Conservation (phyloP, 1,140 invertebrate species). For the Acromyrmex heyeri region DNA sequence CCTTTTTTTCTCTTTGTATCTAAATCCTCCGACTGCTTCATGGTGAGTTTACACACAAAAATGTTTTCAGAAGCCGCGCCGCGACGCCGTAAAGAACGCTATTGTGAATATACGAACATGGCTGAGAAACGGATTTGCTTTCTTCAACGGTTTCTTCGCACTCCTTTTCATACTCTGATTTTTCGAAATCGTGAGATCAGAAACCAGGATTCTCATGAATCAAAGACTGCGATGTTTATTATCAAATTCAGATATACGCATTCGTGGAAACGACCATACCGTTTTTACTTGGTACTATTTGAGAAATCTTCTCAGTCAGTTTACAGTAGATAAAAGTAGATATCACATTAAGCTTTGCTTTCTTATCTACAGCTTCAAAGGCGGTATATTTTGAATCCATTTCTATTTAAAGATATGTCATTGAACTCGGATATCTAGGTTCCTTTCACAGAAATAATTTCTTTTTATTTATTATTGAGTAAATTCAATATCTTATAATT, state of each 20-base stretch:
- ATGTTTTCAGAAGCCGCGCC: conserved; percentile 25
- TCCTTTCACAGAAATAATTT: neutral
- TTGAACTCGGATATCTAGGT: neutral
- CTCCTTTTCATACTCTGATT: conserved; percentile 33
- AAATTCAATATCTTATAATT: conserved; percentile 20
- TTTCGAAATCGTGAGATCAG: conserved; percentile 18
- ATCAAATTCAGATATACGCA: conserved; percentile 25
- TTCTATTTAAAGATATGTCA: conserved; percentile 6
- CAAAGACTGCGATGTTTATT: neutral
- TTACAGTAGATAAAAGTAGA: conserved; percentile 50
- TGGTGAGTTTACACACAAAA: conserved; percentile 32
- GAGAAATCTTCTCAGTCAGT: conserved; percentile 23
- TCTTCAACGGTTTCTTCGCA: conserved; percentile 28
- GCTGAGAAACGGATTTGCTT: conserved; percentile 39
- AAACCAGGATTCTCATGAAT: conserved; percentile 36
- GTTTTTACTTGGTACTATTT: conserved; percentile 35
- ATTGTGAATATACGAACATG: conserved; percentile 32
- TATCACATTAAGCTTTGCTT: conserved; percentile 24
- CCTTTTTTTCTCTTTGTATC: conserved; percentile 34
- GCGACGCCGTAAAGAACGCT: conserved; percentile 20
- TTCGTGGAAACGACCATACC: conserved; percentile 15
- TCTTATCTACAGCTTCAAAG: conserved; percentile 50
- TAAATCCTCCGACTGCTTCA: conserved; percentile 58
- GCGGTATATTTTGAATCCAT: conserved; percentile 11
- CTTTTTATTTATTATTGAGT: neutral